Evolutionary conservation across 2,888 invertebrate genomes (phyloP).

Genomic region (Eupithecia inturbata): DNA sequence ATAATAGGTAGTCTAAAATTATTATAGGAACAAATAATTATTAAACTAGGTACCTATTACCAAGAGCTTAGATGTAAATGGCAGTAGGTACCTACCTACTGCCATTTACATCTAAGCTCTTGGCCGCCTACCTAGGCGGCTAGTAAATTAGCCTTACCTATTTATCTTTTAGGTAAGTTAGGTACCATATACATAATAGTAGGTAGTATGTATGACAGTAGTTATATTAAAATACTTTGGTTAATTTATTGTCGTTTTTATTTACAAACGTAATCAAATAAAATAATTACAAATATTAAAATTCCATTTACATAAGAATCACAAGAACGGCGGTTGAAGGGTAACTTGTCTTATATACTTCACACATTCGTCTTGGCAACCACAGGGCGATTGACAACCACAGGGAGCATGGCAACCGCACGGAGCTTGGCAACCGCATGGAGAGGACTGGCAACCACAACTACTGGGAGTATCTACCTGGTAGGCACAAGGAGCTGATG

Average conservation of each 20-base stretch:
- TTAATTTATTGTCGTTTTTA: neutral
- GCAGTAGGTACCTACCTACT: no score
- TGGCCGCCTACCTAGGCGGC: no score
- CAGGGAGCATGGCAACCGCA: conserved; percentile 25
- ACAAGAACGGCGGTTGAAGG: conserved; percentile 68
- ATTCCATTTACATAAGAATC: conserved; percentile 21
- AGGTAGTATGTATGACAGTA: neutral
- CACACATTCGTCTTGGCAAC: conserved; percentile 36
- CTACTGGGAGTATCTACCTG: conserved; percentile 18
- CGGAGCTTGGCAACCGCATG: conserved; percentile 37
- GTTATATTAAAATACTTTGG: neutral
- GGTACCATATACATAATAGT: no score
- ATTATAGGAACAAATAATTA: no score
- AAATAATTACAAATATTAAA: neutral
- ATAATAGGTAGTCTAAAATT: no score
- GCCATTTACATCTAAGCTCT: no score
- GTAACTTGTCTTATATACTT: conserved; percentile 64
- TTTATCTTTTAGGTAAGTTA: no score
- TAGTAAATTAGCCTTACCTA: no score
- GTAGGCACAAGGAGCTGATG: conserved; percentile 10
- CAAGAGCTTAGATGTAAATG: no score
- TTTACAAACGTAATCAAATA: neutral
- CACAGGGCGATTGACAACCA: conserved; percentile 34
- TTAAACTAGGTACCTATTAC: no score
- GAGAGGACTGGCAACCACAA: conserved; percentile 36